Base-by-base conservation (phyloP, 23 tunicate species). In the Botrylloides violaceus region DNA sequence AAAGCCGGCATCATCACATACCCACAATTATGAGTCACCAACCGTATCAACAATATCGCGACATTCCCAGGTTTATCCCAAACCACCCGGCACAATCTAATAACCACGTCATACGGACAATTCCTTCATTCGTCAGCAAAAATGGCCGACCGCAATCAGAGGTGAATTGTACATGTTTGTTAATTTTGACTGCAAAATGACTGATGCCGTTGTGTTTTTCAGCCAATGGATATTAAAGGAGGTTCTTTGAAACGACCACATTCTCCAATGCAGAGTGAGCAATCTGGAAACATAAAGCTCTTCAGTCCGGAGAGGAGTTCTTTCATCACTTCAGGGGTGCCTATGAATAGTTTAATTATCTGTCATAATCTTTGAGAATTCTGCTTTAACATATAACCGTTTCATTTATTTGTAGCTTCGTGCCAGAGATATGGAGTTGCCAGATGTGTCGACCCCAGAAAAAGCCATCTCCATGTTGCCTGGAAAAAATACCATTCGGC, bases 281-380 rank as follows among this genome's bases (percentile, higher is more conserved):
- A 36, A 28, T 55, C 25, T 30, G 49, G 55, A 5, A 77, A 64
- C 48, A 77, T 60, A 35, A 87, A 87, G 58, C 70, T 87, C n/a
- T 87, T 87, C 86, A 87, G 95, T 63, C 95, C 95, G 0, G 78
- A 80, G 21, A 73, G 86, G 37, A 80, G 71, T 57, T 66, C 81
- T 21, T 32, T 49, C 34, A 76, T 87, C 19, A 65, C 65, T 56
- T 76, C 61, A 21, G 65, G 56, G 65, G 80, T 81, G 74, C 74
- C 26, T 30, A 43, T 60, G 53, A 43, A 43, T 43, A 60, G 30
- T 24, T 24, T 36, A 4, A 68, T 35, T 30, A 32, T 24, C 6
- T 6, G 28, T 59, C 19, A 6, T 59, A n/a, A 59, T 59, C 19
- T 18, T 7, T 59, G 53, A 43, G 12, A 43, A 7, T 43, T 43